phyloP scores from a whole-genome alignment of 2,888 invertebrate genomes.

The Micoletzkya japonica region DNA sequence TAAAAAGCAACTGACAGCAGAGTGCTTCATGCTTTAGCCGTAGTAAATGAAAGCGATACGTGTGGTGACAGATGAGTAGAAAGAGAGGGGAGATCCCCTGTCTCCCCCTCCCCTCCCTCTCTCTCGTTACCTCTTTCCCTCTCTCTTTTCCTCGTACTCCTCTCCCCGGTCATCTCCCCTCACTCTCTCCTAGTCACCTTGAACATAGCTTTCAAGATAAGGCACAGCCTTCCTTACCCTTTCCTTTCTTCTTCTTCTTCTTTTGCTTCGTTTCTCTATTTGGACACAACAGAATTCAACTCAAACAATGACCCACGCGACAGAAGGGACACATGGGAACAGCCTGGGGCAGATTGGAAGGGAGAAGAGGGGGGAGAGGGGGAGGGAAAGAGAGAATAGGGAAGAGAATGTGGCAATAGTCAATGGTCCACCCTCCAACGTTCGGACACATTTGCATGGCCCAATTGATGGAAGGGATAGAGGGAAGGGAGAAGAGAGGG shows the following conservation, averaged over 20 bases:
- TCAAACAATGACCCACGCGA: slow-evolving; percentile 17
- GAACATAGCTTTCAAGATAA: too few relatives aligned
- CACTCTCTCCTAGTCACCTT: too few relatives aligned
- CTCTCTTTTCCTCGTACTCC: background rate
- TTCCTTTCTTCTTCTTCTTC: background rate
- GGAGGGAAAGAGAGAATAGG: background rate
- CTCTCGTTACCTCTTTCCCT: background rate
- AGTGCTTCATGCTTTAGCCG: too few relatives aligned
- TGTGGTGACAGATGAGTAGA: too few relatives aligned
- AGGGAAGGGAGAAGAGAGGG: background rate
- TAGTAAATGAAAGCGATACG: too few relatives aligned
- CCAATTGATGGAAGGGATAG: background rate
- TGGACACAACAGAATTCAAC: background rate
- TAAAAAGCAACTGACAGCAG: too few relatives aligned
- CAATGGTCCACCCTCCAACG: slow-evolving; percentile 12
- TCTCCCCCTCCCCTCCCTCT: background rate
- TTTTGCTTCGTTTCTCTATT: background rate
- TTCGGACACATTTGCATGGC: slow-evolving; percentile 14
- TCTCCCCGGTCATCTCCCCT: background rate
- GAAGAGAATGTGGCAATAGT: background rate
- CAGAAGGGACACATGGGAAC: too few relatives aligned
- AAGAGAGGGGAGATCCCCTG: background rate
- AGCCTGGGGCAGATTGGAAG: background rate
- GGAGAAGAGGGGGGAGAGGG: background rate
- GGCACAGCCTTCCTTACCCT: background rate